Conservation (phyloP, 1,140 invertebrate genomes). For the Cyclargus thomasi region DNA sequence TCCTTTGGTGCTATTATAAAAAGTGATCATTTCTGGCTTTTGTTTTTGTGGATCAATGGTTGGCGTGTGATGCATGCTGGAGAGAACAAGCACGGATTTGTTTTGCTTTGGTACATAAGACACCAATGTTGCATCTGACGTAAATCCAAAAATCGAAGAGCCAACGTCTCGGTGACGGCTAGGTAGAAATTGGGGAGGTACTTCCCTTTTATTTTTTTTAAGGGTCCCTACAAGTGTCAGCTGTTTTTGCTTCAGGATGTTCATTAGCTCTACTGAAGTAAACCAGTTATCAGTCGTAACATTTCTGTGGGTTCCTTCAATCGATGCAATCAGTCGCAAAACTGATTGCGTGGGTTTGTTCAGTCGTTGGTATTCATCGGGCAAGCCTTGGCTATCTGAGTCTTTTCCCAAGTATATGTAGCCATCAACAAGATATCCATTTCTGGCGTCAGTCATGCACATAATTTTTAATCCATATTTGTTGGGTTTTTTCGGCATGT, state of each 20-base stretch:
- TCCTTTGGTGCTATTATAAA: no score
- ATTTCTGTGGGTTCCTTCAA: constrained; percentile 43
- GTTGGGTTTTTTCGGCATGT: constrained; percentile 66
- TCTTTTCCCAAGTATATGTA: constrained; percentile 23
- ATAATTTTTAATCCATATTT: constrained; percentile 35
- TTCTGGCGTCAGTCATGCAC: constrained; percentile 20
- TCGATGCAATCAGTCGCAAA: constrained; percentile 29
- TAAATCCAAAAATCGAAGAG: constrained; percentile 33
- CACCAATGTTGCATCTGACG: constrained; percentile 29
- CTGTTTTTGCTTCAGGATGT: constrained; percentile 35
- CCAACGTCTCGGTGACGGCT: constrained; percentile 21
- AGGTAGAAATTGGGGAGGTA: constrained; percentile 38
- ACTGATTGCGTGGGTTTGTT: constrained; percentile 34
- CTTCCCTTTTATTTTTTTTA: constrained; percentile 56
- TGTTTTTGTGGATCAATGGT: constrained; percentile 20
- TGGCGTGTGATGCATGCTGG: constrained; percentile 24
- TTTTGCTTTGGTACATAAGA: constrained; percentile 31
- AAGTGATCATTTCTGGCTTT: neutral
- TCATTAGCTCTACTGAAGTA: constrained; percentile 42
- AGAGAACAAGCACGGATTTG: constrained; percentile 31
- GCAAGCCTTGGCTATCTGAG: constrained; percentile 15
- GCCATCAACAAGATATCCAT: constrained; percentile 8
- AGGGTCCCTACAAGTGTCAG: constrained; percentile 62
- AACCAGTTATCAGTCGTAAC: constrained; percentile 55
- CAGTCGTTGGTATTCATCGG: constrained; percentile 6